Evolutionary conservation across 1,140 invertebrate genomes (phyloP).

Genomic region (Bombus picipes): DNA sequence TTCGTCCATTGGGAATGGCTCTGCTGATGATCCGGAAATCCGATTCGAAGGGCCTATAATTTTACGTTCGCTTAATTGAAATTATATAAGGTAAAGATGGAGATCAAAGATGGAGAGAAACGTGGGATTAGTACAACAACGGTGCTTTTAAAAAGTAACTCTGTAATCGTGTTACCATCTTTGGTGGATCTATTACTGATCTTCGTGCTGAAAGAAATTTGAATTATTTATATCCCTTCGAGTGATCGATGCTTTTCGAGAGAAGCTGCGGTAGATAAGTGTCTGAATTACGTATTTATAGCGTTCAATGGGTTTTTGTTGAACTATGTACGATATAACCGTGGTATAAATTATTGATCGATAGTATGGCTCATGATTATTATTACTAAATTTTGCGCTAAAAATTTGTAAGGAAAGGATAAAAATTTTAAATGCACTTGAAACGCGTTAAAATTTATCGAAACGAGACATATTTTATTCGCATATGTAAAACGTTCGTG

Average conservation of each 20-base stretch:
- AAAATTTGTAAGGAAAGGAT: not conserved
- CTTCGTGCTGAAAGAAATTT: not conserved
- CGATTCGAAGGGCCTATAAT: not conserved
- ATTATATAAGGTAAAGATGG: not conserved
- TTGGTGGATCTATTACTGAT: constrained; percentile 1
- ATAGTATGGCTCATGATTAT: not conserved
- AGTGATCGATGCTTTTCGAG: not conserved
- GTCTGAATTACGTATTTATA: not conserved
- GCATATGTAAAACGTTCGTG: no score
- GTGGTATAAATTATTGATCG: no score
- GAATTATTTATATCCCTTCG: not conserved
- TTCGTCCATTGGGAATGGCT: no score
- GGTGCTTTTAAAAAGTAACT: not conserved
- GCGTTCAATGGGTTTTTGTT: not conserved
- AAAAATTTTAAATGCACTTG: no score
- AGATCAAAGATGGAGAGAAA: not conserved
- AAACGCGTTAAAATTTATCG: not conserved
- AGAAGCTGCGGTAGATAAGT: not conserved
- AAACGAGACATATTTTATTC: not conserved
- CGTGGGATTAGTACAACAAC: not conserved
- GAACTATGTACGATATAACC: no score
- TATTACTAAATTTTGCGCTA: not conserved
- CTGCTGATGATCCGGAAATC: not conserved
- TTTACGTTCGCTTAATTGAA: constrained; percentile 9
- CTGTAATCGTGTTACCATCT: constrained; percentile 21